Evolutionary conservation across 2,113 vertebrate genomes (phyloP).

Genomic region (Sphyrna mokarran): DNA sequence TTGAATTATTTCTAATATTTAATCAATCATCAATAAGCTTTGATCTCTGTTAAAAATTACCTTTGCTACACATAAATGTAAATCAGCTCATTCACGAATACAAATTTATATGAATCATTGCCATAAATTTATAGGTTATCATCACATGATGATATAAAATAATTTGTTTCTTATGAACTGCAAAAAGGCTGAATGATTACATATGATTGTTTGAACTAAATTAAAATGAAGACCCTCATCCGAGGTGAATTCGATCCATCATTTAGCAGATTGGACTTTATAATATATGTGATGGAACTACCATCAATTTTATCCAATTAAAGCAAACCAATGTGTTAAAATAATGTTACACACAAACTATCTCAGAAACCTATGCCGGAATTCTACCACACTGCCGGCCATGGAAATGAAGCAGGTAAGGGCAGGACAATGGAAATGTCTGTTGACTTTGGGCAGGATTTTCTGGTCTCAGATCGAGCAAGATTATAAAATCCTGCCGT

Average conservation of each 20-base stretch:
- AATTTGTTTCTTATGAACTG: slow-evolving; percentile 17
- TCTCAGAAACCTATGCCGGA: neutral
- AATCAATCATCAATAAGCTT: neutral
- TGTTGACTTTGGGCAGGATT: no score
- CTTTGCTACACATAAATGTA: neutral
- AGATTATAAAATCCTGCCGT: no score
- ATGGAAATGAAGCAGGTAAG: no score
- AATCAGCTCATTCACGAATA: neutral
- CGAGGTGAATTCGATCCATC: neutral
- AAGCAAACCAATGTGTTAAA: neutral
- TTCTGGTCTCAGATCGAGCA: no score
- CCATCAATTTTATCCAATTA: neutral
- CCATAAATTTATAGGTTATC: slow-evolving; percentile 4
- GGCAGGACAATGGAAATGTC: no score
- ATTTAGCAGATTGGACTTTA: neutral
- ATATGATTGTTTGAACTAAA: slow-evolving; percentile 21
- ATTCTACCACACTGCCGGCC: no score
- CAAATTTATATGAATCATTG: neutral
- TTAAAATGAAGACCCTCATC: neutral
- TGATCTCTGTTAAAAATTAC: neutral
- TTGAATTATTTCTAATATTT: neutral
- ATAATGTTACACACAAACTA: neutral
- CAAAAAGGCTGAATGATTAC: slow-evolving; percentile 2
- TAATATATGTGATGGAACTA: neutral
- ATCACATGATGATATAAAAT: neutral